Conservation (phyloP, 2,797 vertebrate genomes). For the Coreius guichenoti region DNA sequence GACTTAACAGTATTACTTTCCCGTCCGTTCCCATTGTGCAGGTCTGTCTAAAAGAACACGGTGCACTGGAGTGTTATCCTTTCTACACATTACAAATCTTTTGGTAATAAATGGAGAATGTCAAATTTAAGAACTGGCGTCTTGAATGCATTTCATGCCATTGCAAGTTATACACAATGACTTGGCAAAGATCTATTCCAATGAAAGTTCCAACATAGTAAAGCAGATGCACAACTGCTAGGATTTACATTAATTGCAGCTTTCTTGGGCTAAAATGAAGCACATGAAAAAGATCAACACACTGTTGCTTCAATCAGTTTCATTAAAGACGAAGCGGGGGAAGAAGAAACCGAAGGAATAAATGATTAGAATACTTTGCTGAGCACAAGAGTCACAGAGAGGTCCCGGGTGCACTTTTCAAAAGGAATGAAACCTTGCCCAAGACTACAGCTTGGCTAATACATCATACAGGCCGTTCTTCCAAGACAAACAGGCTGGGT, state of each 20-base stretch:
- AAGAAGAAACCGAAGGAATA: neutral
- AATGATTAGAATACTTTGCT: conserved; percentile 41
- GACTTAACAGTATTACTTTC: conserved; percentile 82
- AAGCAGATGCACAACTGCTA: neutral
- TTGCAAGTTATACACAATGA: neutral
- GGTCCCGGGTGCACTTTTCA: conserved; percentile 48
- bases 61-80: conserved; percentile 82
- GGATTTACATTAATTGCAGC: neutral
- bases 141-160: conserved; percentile 5
- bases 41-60: conserved; percentile 73
- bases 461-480: conserved; percentile 19
- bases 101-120: conserved; percentile 82
- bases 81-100: conserved; percentile 85
- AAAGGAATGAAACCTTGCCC: conserved; percentile 42
- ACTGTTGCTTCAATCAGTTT: neutral
- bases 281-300: neutral
- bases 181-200: neutral
- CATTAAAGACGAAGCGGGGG: neutral
- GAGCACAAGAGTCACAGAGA: conserved; percentile 33
- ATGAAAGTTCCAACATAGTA: neutral
- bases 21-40: conserved; percentile 80
- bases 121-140: conserved; percentile 33
- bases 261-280: neutral
- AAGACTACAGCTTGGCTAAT: conserved; percentile 46
- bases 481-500: conserved; percentile 63